These are phyloP conservation scores for Nymphalis c-album DNA, from an alignment of 2,888 invertebrate species.

Conservation along the genomic window DNA sequence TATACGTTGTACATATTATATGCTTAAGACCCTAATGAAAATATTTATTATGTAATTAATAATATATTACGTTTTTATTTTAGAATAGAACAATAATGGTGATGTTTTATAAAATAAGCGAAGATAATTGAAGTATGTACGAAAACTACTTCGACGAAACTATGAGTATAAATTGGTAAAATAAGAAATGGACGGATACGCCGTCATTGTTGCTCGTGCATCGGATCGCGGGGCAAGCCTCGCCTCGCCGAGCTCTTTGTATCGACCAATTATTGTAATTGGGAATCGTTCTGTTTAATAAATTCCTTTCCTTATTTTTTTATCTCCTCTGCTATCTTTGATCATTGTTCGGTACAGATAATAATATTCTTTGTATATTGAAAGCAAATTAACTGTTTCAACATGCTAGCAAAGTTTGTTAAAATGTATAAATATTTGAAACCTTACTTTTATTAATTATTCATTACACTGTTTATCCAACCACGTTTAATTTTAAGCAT, in stretches of 20 bases:
- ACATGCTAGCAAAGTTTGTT: too few relatives aligned
- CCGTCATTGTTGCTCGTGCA: constrained; percentile 9
- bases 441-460: too few relatives aligned
- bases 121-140: background rate
- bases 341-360: background rate
- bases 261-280: constrained; percentile 24
- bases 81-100: too few relatives aligned
- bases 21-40: too few relatives aligned
- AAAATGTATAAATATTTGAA: too few relatives aligned
- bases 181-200: background rate
- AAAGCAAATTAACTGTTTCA: background rate
- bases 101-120: background rate
- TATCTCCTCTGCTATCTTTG: background rate
- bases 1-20: too few relatives aligned
- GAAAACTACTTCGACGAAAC: background rate
- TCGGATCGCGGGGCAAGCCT: background rate
- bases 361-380: background rate
- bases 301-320: background rate
- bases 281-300: constrained; percentile 10
- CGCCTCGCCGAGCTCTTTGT: constrained; percentile 17
- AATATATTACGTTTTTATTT: too few relatives aligned
- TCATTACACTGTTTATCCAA: too few relatives aligned
- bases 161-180: background rate
- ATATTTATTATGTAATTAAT: too few relatives aligned
- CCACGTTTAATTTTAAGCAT: too few relatives aligned